These are phyloP conservation scores for Synergus itoensis DNA, from an alignment of 2,888 invertebrate genomes.

Conservation along the genomic window DNA sequence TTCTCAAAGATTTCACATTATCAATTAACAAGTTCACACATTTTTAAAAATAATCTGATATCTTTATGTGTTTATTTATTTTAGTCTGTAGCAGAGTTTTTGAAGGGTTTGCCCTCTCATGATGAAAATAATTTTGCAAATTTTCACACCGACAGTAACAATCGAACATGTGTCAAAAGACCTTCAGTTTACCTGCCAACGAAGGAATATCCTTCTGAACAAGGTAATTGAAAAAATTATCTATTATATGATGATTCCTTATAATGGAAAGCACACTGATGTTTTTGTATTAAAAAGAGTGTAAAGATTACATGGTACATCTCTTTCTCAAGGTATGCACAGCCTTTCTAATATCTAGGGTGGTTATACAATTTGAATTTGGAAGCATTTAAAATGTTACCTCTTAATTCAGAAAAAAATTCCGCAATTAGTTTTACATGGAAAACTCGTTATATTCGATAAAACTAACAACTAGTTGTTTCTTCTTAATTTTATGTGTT, in stretches of 20 bases:
- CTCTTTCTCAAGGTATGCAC: not conserved
- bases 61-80: slow-evolving; percentile 65
- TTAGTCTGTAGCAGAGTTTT: slow-evolving; percentile 92
- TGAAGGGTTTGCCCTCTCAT: slow-evolving; percentile 94
- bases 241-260: not conserved
- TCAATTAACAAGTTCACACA: too few species aligned
- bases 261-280: slow-evolving; percentile 81
- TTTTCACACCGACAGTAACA: slow-evolving; percentile 92
- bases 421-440: slow-evolving; percentile 19
- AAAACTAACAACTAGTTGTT: not conserved
- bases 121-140: slow-evolving; percentile 95
- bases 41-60: not conserved
- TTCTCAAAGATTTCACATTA: not conserved
- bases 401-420: slow-evolving; percentile 20
- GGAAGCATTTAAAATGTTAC: not conserved
- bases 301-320: not conserved
- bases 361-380: not conserved
- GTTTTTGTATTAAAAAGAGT: slow-evolving; percentile 67
- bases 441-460: slow-evolving; percentile 2
- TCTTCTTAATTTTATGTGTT: not conserved
- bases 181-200: slow-evolving; percentile 96
- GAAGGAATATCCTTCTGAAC: slow-evolving; percentile 94
- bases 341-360: not conserved
- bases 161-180: slow-evolving; percentile 89
- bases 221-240: slow-evolving; percentile 82